A percentile compares a stretch with the other conserved stretches of the same genome.
Conservation (phyloP, 2,888 invertebrate species). For the Lumbricus terrestris region DNA sequence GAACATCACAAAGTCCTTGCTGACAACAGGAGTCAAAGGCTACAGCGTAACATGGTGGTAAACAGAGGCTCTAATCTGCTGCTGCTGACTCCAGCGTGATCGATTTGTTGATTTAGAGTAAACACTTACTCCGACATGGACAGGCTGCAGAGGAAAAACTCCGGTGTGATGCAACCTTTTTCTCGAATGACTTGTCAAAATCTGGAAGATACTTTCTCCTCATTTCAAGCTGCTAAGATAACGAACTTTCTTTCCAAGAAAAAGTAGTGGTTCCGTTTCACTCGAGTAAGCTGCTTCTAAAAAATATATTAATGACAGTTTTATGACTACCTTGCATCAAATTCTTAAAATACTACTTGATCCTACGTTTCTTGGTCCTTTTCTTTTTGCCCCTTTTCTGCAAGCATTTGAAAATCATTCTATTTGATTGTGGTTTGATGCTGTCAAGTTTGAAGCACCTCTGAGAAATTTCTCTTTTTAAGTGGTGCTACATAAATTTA, state of each 20-base stretch:
- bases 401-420: no score
- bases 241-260: background rate
- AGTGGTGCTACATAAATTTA: no score
- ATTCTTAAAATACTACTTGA: no score
- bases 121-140: background rate
- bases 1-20: background rate
- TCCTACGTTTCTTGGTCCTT: no score
- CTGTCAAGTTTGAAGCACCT: no score
- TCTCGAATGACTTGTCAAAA: background rate
- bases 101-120: background rate
- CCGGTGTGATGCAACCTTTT: background rate
- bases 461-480: no score
- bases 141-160: background rate
- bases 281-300: no score
- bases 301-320: no score
- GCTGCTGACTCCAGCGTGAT: background rate
- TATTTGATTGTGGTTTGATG: no score
- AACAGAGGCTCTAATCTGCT: background rate
- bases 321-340: no score
- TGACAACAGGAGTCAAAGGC: background rate
- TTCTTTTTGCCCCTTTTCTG: no score
- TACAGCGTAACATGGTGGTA: background rate
- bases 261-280: background rate
- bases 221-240: background rate
- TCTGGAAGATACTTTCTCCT: background rate